A percentile compares a stretch with the other conserved stretches of the same genome.
Evolutionary conservation across 2,797 vertebrate genomes (phyloP).

Genomic region (Periophthalmus magnuspinnatus): DNA sequence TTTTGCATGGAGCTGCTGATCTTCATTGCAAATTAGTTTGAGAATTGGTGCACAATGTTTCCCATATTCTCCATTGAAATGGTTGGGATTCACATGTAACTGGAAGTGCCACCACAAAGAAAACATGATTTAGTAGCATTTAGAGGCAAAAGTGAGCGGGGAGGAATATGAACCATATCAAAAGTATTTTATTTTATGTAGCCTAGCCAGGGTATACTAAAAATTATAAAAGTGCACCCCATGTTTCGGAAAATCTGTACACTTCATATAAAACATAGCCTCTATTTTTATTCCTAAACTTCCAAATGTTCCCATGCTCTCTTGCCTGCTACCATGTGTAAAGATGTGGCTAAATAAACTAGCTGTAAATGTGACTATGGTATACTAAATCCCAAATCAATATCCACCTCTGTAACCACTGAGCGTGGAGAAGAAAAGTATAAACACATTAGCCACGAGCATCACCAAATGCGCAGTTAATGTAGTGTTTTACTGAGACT

Average conservation of each 20-base stretch:
- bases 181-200: too few species aligned
- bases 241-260: neutral
- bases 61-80: too few species aligned
- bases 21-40: too few species aligned
- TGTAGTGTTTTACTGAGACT: constrained; percentile 5
- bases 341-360: constrained; percentile 16
- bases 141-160: too few species aligned
- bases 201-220: neutral
- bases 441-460: neutral
- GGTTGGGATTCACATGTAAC: too few species aligned
- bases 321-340: neutral
- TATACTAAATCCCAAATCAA: constrained; percentile 6
- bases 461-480: neutral
- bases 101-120: too few species aligned
- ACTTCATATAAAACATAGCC: too few species aligned
- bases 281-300: neutral
- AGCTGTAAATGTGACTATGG: constrained; percentile 8
- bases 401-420: neutral
- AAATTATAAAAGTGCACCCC: neutral
- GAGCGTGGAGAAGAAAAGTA: neutral
- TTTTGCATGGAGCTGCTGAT: too few species aligned
- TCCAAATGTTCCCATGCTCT: neutral
- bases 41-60: too few species aligned
- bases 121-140: too few species aligned
- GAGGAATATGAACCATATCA: too few species aligned